Conservation (phyloP, 1,140 invertebrate species). For the Scaptomyza montana region DNA sequence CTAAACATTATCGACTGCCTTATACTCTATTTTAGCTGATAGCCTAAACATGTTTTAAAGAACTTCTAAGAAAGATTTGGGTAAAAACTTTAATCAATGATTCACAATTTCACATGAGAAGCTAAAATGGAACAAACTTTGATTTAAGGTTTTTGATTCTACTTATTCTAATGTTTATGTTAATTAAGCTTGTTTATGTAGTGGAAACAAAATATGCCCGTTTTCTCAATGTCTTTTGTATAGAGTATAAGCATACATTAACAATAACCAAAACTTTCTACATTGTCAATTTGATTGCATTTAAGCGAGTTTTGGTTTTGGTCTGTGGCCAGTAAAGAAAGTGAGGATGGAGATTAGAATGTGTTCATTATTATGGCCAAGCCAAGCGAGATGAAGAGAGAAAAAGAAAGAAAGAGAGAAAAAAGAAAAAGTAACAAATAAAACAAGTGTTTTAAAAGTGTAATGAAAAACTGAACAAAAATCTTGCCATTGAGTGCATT, state of each 20-base stretch:
- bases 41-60: neutral
- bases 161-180: too few species aligned
- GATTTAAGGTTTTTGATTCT: too few species aligned
- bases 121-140: too few species aligned
- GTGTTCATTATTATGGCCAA: constrained; percentile 19
- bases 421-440: neutral
- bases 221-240: neutral
- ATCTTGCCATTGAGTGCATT: too few species aligned
- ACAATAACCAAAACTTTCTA: constrained; percentile 44
- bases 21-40: neutral
- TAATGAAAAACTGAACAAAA: too few species aligned
- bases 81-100: too few species aligned
- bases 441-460: too few species aligned
- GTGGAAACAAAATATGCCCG: neutral
- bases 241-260: constrained; percentile 15
- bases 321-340: neutral
- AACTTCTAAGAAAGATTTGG: neutral
- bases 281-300: constrained; percentile 73
- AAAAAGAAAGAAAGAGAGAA: neutral
- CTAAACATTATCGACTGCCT: neutral
- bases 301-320: constrained; percentile 41
- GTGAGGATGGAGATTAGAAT: neutral
- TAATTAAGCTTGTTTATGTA: too few species aligned
- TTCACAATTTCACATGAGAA: too few species aligned
- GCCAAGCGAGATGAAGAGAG: neutral